Base-by-base conservation (phyloP, 2,888 invertebrate species). In the Lasioglossum leucozonium region DNA sequence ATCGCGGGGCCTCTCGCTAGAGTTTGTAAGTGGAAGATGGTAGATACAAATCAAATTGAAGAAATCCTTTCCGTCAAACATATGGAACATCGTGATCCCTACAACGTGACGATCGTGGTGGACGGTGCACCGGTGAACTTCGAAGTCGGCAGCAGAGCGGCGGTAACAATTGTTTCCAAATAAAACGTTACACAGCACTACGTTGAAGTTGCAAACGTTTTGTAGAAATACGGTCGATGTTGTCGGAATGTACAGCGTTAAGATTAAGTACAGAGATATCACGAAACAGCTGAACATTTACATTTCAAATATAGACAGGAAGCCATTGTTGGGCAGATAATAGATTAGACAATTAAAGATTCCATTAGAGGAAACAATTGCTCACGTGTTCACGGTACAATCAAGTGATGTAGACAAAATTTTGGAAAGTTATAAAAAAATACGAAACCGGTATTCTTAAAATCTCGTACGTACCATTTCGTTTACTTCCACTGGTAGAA, bases 311-410 rank as follows among this genome's bases (percentile, higher is more conserved):
- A 44, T 40, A 8, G 5, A 69, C n/a, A 51, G 73, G 30, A 42
- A 77, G 10, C 72, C 80, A 6, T 37, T 84, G 13, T 18, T 82
- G 13, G 77, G 85, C 2, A 34, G 80, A 34, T 77, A 79, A 69
- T 85, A 82, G 79, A 75, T 82, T 40, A 71, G 79, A 18, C 78
- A 85, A 76, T 73, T 85, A 76, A 0, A n/a, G n/a, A n/a, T n/a
- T n/a, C n/a, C n/a, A n/a, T n/a, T n/a, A n/a, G n/a, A n/a, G n/a
- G n/a, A n/a, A n/a, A n/a, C n/a, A n/a, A n/a, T n/a, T n/a, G n/a
- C n/a, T n/a, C n/a, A n/a, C n/a, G n/a, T n/a, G n/a, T n/a, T n/a
- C n/a, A n/a, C n/a, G n/a, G n/a, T n/a, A n/a, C n/a, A n/a, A 18
- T 13, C 55, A 4, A 62, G 30, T 2, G 11, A 22, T 51, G 0